A percentile compares a stretch with the other conserved stretches of the same genome.
Conservation (phyloP, 1,140 invertebrate species). For the Yoshiicerus persimilis region DNA sequence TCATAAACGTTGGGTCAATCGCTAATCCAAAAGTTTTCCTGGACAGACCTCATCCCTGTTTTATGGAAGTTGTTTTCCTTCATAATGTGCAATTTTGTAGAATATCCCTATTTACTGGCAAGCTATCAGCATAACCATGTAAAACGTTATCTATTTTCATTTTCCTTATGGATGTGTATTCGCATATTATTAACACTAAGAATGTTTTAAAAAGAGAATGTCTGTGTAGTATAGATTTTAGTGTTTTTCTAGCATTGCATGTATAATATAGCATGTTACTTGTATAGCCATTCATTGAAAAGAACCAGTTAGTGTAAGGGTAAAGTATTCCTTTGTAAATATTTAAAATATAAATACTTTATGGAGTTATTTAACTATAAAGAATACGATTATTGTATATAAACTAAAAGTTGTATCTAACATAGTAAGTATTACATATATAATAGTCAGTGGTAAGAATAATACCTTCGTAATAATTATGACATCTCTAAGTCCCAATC, state of each 20-base stretch:
- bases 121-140: no score
- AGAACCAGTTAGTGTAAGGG: not conserved
- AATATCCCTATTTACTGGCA: not conserved
- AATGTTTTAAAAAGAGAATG: not conserved
- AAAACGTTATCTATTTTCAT: no score
- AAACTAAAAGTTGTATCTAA: not conserved
- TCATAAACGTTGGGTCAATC: slow-evolving; percentile 57
- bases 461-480: not conserved
- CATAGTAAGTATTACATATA: not conserved
- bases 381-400: not conserved
- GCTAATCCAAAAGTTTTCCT: not conserved
- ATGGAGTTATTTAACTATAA: not conserved
- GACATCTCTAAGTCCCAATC: not conserved
- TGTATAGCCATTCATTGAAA: not conserved
- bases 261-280: not conserved
- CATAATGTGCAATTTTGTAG: not conserved
- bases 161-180: no score
- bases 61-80: not conserved
- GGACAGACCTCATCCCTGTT: not conserved
- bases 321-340: not conserved
- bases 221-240: not conserved
- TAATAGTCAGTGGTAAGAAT: not conserved
- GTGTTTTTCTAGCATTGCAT: not conserved
- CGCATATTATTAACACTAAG: not conserved
- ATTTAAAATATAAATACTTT: no score